Conservation (phyloP, 37 sponge, comb jelly and placozoan genomes). For the Oopsacas minuta region DNA sequence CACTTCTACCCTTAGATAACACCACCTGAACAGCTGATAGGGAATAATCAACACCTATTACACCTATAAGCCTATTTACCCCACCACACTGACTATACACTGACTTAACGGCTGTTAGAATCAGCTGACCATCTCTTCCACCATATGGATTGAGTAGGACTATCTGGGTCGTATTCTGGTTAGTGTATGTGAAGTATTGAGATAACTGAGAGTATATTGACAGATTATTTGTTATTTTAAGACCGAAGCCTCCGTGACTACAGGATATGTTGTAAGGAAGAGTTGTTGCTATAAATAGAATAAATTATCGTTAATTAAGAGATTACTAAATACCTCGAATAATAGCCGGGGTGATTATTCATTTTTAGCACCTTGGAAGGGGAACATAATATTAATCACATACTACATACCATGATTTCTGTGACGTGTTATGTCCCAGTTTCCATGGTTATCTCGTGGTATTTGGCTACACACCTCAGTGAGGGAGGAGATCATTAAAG, state of each 20-base stretch:
- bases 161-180: neutral
- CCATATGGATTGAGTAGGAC: neutral
- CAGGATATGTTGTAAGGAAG: neutral
- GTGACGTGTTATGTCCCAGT: too few species aligned
- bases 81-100: neutral
- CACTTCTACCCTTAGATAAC: neutral
- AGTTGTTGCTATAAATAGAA: neutral
- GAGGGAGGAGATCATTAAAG: too few species aligned
- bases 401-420: too few species aligned
- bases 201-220: neutral
- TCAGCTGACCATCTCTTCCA: slow-evolving; percentile 1
- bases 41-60: neutral
- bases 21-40: neutral
- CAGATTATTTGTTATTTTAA: neutral
- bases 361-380: too few species aligned
- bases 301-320: too few species aligned
- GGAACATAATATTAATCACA: too few species aligned
- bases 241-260: neutral
- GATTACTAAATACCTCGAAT: too few species aligned
- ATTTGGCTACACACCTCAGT: too few species aligned
- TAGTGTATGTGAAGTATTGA: neutral
- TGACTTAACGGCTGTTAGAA: neutral
- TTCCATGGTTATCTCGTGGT: too few species aligned
- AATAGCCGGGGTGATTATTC: too few species aligned
- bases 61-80: neutral